Percentiles rank a stretch among this genome's conserved stretches.
Conservation (phyloP, 2,888 invertebrate species). For the Rotaria macrura region DNA sequence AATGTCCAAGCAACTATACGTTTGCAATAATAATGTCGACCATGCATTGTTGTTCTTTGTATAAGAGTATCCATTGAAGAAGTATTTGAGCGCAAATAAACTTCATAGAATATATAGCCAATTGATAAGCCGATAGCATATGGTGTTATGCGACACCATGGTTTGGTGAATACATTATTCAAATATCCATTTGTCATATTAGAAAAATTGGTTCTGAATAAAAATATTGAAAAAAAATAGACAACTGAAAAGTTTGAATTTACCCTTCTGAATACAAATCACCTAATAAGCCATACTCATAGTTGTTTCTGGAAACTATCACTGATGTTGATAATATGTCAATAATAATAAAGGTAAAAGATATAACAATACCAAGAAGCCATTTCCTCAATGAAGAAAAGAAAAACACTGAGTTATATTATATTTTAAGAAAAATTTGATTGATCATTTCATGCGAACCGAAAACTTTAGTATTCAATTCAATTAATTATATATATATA, state of each 20-base stretch:
- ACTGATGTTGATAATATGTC: neutral
- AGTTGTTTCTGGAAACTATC: neutral
- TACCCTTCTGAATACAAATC: neutral
- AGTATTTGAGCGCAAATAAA: neutral
- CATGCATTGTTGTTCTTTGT: neutral
- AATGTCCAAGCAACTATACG: neutral
- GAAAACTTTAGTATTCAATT: too few relatives aligned
- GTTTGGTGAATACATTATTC: conserved; percentile 47
- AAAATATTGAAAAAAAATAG: too few relatives aligned
- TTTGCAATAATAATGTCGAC: neutral
- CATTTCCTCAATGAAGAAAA: too few relatives aligned
- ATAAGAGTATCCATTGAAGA: neutral
- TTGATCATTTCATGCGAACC: too few relatives aligned
- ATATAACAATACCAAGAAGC: neutral
- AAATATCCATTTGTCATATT: neutral
- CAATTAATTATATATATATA: too few relatives aligned
- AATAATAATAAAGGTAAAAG: neutral
- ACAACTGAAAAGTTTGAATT: neutral
- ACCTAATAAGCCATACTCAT: neutral
- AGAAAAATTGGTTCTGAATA: neutral
- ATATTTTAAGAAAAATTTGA: neutral
- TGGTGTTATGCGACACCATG: conserved; percentile 50
- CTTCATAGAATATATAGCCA: conserved; percentile 39
- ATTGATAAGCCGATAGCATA: conserved; percentile 45
- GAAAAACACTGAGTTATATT: too few relatives aligned